Conservation (phyloP, 2,113 vertebrate species). For the Clarias macrocephalus region DNA sequence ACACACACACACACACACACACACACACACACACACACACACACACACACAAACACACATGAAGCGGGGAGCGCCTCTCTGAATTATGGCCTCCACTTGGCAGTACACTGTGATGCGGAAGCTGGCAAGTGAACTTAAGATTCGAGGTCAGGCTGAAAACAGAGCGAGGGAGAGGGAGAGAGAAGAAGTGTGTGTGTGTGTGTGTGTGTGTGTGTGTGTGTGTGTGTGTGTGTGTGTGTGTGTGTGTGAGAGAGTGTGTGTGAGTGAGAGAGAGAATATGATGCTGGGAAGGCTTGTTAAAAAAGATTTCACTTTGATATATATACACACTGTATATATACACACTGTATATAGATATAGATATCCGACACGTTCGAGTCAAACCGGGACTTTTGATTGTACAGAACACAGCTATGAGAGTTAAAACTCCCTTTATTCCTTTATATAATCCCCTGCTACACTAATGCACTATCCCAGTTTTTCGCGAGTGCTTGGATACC, state of each 20-base stretch:
- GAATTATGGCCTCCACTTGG: conserved; percentile 40
- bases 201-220: conserved; percentile 17
- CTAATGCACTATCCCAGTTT: no score
- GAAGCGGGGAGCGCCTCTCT: neutral
- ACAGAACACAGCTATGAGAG: no score
- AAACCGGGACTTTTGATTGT: no score
- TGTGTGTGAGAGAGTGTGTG: conserved; percentile 26
- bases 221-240: neutral
- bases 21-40: neutral
- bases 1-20: neutral
- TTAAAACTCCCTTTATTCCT: no score
- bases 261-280: neutral
- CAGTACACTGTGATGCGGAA: conserved; percentile 29
- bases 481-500: no score
- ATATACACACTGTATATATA: neutral
- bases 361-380: no score
- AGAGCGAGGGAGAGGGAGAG: no score
- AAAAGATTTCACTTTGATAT: neutral
- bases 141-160: conserved; percentile 24
- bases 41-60: conserved; percentile 16
- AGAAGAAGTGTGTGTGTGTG: neutral
- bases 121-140: conserved; percentile 28
- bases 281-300: neutral
- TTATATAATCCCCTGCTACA: no score
- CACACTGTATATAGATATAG: neutral